Conservation (phyloP, 2,888 invertebrate genomes). For the Pristionchus entomophagus region DNA sequence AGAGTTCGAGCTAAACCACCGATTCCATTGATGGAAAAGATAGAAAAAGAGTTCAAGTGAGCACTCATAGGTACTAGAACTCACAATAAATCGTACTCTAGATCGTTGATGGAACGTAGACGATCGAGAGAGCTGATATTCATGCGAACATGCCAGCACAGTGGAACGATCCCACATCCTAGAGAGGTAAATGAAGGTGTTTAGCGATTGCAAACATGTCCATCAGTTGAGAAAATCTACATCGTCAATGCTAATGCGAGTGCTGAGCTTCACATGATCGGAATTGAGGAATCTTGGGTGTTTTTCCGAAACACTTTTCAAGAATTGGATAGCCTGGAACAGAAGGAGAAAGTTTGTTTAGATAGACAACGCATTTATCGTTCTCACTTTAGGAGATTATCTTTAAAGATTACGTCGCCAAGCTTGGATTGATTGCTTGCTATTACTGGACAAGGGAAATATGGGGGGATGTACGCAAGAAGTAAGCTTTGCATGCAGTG, state of each 20-base stretch:
- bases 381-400: neutral
- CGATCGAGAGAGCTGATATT: neutral
- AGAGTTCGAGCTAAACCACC: neutral
- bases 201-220: neutral
- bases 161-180: neutral
- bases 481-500: neutral
- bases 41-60: neutral
- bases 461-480: neutral
- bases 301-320: neutral
- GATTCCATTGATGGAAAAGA: neutral
- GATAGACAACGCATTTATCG: neutral
- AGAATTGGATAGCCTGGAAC: neutral
- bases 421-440: neutral
- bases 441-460: neutral
- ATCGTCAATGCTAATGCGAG: neutral
- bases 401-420: neutral
- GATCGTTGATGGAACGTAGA: neutral
- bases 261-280: neutral
- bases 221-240: neutral
- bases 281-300: neutral
- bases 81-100: neutral
- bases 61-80: neutral
- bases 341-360: no score
- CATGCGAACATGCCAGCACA: neutral
- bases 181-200: neutral